These are phyloP conservation scores for Apus apus DNA, from an alignment of 2,113 vertebrate genomes.

Conservation along the genomic window DNA sequence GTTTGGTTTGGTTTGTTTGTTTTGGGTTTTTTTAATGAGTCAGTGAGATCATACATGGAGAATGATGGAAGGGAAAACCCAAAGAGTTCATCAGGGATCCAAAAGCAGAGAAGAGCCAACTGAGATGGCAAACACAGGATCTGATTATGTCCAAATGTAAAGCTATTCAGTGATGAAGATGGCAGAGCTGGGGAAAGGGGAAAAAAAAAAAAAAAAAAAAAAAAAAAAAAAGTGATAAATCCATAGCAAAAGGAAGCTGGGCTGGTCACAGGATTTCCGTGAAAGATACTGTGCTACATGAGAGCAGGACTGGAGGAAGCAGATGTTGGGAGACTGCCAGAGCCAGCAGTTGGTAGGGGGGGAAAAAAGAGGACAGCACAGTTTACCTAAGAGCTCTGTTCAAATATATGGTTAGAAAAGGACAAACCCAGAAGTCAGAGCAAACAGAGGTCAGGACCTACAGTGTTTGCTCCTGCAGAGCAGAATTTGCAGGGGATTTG, in stretches of 20 bases:
- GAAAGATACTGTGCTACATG: not conserved
- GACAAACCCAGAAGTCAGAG: not conserved
- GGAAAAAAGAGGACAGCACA: not conserved
- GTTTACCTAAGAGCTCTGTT: slow-evolving; percentile 32
- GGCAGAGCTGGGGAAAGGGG: not conserved
- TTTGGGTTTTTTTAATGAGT: not conserved
- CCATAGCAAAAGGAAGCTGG: slow-evolving; percentile 20
- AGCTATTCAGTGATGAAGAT: not conserved
- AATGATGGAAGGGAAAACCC: not conserved
- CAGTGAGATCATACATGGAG: not conserved
- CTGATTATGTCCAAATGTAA: not conserved
- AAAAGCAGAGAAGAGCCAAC: not conserved
- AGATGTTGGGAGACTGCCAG: slow-evolving; percentile 49
- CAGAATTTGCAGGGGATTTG: not conserved
- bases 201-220: no score
- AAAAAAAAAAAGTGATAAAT: not conserved
- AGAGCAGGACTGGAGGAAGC: slow-evolving; percentile 32
- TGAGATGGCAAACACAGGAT: not conserved
- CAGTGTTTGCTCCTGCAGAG: not conserved
- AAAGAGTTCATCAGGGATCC: not conserved
- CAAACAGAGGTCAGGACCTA: slow-evolving; percentile 7
- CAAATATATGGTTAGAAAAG: not conserved
- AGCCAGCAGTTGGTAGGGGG: not conserved
- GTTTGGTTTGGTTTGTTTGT: no score
- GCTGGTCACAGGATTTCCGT: slow-evolving; percentile 59